Conservation (phyloP, 1,140 invertebrate species). For the Drosophila bocki region DNA sequence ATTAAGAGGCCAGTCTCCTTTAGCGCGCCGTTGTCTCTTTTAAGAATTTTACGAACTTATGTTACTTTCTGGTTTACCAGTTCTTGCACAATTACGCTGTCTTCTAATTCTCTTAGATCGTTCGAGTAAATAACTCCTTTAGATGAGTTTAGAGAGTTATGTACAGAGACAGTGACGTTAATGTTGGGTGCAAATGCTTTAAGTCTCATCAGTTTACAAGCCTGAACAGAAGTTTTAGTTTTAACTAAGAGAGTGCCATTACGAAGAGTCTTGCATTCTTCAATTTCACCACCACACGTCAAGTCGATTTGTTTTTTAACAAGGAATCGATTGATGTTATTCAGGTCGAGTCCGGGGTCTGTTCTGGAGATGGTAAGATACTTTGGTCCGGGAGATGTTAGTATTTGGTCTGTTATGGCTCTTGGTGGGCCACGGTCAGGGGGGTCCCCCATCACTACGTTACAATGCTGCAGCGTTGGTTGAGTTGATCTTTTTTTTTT, state of each 20-base stretch:
- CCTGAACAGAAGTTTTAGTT: neutral
- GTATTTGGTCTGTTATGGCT: too few relatives aligned
- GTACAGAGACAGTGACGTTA: neutral
- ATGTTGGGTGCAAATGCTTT: neutral
- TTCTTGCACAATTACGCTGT: neutral
- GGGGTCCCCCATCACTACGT: too few relatives aligned
- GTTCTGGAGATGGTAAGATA: too few relatives aligned
- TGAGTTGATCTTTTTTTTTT: too few relatives aligned
- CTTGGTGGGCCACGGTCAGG: too few relatives aligned
- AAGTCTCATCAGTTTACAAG: neutral
- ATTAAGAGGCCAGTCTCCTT: too few relatives aligned
- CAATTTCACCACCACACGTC: neutral
- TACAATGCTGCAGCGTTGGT: too few relatives aligned
- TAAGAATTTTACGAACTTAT: too few relatives aligned
- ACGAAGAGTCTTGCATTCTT: too few relatives aligned
- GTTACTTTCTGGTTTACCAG: neutral
- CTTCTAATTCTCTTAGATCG: neutral
- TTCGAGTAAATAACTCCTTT: neutral
- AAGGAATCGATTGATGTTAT: neutral
- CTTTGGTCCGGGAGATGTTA: too few relatives aligned
- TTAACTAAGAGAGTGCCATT: neutral
- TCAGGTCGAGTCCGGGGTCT: too few relatives aligned
- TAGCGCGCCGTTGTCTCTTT: too few relatives aligned
- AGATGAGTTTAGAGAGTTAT: neutral
- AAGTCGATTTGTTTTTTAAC: neutral